These are phyloP conservation scores for Blomia tropicalis DNA, from an alignment of 2,888 invertebrate genomes.

Conservation along the genomic window DNA sequence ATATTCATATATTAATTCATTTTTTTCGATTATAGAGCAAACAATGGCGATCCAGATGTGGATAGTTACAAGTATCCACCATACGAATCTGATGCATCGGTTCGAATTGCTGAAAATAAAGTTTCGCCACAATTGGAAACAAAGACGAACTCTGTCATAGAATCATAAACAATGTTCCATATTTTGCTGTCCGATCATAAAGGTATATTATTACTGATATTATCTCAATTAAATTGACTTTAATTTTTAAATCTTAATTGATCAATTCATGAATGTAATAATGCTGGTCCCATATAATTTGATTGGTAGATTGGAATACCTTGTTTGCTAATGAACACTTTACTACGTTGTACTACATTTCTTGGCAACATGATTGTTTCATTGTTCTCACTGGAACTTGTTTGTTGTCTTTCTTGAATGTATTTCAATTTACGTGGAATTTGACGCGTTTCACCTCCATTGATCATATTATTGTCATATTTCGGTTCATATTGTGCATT, in stretches of 20 bases:
- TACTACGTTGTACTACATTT: background rate
- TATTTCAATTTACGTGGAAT: background rate
- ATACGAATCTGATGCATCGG: slow-evolving; percentile 4
- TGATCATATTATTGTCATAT: background rate
- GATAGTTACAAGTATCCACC: background rate
- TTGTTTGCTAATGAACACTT: background rate
- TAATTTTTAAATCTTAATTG: no score
- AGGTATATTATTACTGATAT: no score
- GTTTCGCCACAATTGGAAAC: background rate
- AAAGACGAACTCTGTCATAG: background rate
- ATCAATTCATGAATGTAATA: background rate
- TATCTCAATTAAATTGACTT: no score
- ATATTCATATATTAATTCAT: background rate
- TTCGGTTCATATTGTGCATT: background rate
- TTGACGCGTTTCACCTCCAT: background rate
- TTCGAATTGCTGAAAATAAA: background rate
- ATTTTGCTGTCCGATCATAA: background rate
- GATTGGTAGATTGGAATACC: slow-evolving; percentile 8
- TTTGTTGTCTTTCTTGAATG: background rate
- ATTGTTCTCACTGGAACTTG: background rate
- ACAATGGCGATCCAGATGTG: slow-evolving; percentile 2
- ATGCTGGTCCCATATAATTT: background rate
- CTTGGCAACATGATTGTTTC: background rate
- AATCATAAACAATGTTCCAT: background rate
- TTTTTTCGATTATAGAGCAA: background rate